phyloP scores from a whole-genome alignment of 2,888 invertebrate species.

The Subacronicta megacephala region DNA sequence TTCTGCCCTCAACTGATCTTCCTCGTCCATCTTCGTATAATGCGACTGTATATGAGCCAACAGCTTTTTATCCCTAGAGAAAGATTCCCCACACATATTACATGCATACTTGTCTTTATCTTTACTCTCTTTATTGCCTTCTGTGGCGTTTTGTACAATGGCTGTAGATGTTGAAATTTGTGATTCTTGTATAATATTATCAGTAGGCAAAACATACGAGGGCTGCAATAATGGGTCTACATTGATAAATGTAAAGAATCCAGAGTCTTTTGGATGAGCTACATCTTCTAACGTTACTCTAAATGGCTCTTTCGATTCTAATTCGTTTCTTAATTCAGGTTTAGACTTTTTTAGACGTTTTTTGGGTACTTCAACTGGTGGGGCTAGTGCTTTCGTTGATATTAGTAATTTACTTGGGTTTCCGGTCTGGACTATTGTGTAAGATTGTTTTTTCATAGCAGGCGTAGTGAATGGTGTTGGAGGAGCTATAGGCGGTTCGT shows the following conservation, averaged over 20 bases:
- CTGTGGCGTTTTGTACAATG: conserved; percentile 50
- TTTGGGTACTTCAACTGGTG: conserved; percentile 63
- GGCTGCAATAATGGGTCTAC: conserved; percentile 83
- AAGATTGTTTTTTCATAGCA: conserved; percentile 83
- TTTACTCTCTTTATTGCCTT: conserved; percentile 51
- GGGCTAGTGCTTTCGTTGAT: conserved; percentile 77
- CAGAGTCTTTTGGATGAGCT: conserved; percentile 69
- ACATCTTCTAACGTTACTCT: conserved; percentile 72
- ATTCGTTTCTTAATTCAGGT: conserved; percentile 42
- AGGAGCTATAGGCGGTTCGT: conserved; percentile 37
- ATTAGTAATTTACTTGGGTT: conserved; percentile 84
- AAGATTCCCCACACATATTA: conserved; percentile 79
- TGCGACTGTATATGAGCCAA: conserved; percentile 82
- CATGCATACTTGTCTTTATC: conserved; percentile 74
- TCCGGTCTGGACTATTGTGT: conserved; percentile 82
- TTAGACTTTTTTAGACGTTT: conserved; percentile 70
- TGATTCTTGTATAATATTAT: conserved; percentile 84
- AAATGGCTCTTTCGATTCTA: conserved; percentile 63
- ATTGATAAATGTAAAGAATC: conserved; percentile 84
- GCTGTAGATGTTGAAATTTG: conserved; percentile 82
- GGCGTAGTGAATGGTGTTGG: conserved; percentile 73
- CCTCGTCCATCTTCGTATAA: conserved; percentile 80
- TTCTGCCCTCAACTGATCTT: conserved; percentile 67
- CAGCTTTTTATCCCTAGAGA: conserved; percentile 83
- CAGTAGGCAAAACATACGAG: conserved; percentile 81